Conservation (phyloP, 2,797 vertebrate species). For the Botia almorhae region DNA sequence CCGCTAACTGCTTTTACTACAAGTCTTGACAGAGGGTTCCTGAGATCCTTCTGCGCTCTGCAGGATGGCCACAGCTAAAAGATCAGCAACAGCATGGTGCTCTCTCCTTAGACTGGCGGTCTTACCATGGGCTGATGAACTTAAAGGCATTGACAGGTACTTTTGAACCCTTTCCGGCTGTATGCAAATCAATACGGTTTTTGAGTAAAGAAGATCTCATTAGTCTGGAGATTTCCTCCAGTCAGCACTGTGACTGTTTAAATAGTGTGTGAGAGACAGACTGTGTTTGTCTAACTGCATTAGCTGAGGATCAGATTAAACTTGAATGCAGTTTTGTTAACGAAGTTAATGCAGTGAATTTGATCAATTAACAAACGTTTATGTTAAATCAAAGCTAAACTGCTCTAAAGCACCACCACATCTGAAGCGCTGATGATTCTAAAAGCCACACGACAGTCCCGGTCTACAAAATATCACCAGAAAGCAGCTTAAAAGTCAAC, state of each 20-base stretch:
- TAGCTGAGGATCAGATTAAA: neutral
- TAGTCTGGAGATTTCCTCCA: neutral
- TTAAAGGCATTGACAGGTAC: too few species aligned
- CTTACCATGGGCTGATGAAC: too few species aligned
- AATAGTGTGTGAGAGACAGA: neutral
- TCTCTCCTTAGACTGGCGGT: neutral
- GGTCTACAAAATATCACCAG: constrained; percentile 36
- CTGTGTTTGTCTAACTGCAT: neutral
- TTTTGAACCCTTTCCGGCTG: too few species aligned
- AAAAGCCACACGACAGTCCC: constrained; percentile 24
- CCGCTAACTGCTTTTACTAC: too few species aligned
- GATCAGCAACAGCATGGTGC: neutral
- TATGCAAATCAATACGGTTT: too few species aligned
- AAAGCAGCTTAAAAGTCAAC: constrained; percentile 15
- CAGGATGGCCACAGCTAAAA: neutral
- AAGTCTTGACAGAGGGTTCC: neutral
- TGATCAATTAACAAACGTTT: neutral
- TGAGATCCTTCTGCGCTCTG: neutral
- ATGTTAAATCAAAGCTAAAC: constrained; percentile 25
- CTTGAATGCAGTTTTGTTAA: neutral
- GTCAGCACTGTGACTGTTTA: neutral
- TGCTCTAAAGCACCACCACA: constrained; percentile 16
- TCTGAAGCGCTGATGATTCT: constrained; percentile 16
- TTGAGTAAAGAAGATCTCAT: neutral
- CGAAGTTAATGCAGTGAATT: too few species aligned